Evolutionary conservation across 1,140 invertebrate species (phyloP).

Genomic region (Drosophila equinoxialis): DNA sequence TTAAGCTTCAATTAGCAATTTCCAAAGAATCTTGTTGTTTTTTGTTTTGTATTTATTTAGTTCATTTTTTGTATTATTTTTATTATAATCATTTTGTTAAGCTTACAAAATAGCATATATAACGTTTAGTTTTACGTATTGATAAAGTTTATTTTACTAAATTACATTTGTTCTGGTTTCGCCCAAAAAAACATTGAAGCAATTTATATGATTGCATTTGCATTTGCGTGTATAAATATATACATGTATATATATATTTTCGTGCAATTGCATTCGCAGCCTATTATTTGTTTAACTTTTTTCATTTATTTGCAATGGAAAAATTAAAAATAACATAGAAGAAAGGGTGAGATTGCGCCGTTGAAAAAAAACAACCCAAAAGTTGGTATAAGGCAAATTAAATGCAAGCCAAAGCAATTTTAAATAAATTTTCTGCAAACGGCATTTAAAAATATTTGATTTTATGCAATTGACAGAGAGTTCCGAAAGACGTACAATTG

Average conservation of each 20-base stretch:
- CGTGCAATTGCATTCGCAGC: constrained; percentile 29
- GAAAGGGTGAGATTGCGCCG: background rate
- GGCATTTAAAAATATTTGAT: constrained; percentile 52
- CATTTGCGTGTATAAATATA: constrained; percentile 52
- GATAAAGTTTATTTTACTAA: constrained; percentile 75
- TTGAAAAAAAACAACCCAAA: constrained; percentile 15
- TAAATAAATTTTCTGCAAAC: constrained; percentile 46
- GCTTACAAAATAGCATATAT: constrained; percentile 73
- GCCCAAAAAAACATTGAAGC: constrained; percentile 58
- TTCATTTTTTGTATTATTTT: constrained; percentile 28
- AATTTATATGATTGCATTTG: constrained; percentile 61
- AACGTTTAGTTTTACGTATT: constrained; percentile 65
- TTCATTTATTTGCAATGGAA: constrained; percentile 21
- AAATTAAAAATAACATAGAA: constrained; percentile 11
- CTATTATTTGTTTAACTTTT: constrained; percentile 33
- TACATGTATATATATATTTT: background rate
- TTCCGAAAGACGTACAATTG: background rate
- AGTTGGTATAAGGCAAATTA: constrained; percentile 39
- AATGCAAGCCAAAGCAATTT: constrained; percentile 53
- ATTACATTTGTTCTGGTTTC: constrained; percentile 75
- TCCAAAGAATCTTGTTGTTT: constrained; percentile 15
- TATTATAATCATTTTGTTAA: constrained; percentile 28
- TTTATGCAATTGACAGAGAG: constrained; percentile 14
- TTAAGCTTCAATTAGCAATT: constrained; percentile 3
- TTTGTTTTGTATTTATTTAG: constrained; percentile 56